These are phyloP conservation scores for Melanogrammus aeglefinus DNA, from an alignment of 2,797 vertebrate genomes.

Conservation along the genomic window DNA sequence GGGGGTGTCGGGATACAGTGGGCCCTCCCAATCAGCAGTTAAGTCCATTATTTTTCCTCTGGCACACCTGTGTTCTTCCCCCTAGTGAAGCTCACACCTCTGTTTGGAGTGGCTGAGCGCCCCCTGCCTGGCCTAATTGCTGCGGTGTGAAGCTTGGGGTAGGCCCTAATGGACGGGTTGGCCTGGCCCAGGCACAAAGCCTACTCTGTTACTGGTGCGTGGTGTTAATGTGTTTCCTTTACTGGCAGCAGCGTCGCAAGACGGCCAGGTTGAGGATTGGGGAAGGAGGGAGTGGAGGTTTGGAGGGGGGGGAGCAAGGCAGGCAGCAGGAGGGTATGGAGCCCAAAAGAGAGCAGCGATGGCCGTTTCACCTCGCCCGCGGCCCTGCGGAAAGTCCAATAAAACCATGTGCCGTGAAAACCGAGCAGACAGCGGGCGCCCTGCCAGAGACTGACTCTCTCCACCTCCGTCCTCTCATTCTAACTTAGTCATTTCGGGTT, in stretches of 20 bases:
- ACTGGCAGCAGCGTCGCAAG: conserved; percentile 67
- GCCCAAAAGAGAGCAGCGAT: conserved; percentile 56
- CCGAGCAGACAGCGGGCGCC: conserved; percentile 75
- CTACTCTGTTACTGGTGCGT: conserved; percentile 65
- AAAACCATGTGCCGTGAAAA: conserved; percentile 70
- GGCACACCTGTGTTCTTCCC: conserved; percentile 63
- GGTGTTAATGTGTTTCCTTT: conserved; percentile 76
- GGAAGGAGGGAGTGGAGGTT: conserved; percentile 38
- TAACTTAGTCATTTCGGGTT: conserved; percentile 58
- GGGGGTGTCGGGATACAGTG: conserved; percentile 47
- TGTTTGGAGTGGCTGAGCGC: conserved; percentile 65
- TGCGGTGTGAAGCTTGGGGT: conserved; percentile 51
- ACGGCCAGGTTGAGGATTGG: conserved; percentile 48
- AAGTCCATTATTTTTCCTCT: conserved; percentile 58
- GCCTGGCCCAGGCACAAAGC: conserved; percentile 65
- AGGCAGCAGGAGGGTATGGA: conserved; percentile 33
- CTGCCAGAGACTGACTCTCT: conserved; percentile 72
- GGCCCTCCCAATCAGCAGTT: conserved; percentile 61
- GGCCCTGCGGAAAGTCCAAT: conserved; percentile 69
- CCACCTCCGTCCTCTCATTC: conserved; percentile 39
- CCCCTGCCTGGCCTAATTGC: conserved; percentile 61
- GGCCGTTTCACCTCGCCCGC: conserved; percentile 67
- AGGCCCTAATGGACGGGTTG: conserved; percentile 54
- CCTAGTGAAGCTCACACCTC: conserved; percentile 69
- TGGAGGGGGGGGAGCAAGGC: conserved; percentile 35